Base-by-base conservation (phyloP, 2,113 vertebrate genomes). In the Calyptommatus sinebrachiatus region DNA sequence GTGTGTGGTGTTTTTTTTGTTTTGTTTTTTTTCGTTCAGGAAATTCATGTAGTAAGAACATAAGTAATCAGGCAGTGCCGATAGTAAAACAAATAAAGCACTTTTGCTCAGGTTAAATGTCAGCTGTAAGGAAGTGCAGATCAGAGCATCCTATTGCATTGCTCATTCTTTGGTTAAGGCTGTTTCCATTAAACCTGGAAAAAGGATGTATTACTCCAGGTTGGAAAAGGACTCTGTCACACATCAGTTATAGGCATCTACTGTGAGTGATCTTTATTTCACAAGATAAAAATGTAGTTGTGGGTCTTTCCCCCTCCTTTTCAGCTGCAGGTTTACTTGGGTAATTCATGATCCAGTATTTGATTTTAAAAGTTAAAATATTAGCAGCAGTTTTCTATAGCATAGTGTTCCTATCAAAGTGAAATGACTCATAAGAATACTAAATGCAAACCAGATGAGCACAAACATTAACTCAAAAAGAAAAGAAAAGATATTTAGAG, bases 361-460 rank as follows among this genome's bases (percentile, higher is more conserved):
- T 94, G 93, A 94, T 94, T 95, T 94, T 90, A 91, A 95, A 94
- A 63, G 80, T 93, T 94, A 92, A 94, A 95, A 94, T 95, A 94
- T 94, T 95, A 94, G 87, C 94, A 93, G 91, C 90, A 88, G 89
- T 94, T 94, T 95, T 94, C 92, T 95, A 86, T 86, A 93, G 92
- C 89, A 85, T 84, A 93, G 94, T 85, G 90, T 90, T 95, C 90
- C 93, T 95, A 94, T 96, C 94, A 94, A 94, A 95, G 94, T 92
- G 92, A 94, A 95, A 95, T 96, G 95, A 95, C 94, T 96, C 95
- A 96, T 95, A 95, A 94, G 94, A 94, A 95, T 92, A 88, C 85
- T 93, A 94, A 95, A 95, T 95, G 94, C 93, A 95, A 96, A 95
- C 95, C 95, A 96, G 94, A 96, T 96, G 95, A 94, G 92, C 91